These are phyloP conservation scores for Anolis apletophallus DNA, from an alignment of 2,797 vertebrate species.

Conservation along the genomic window DNA sequence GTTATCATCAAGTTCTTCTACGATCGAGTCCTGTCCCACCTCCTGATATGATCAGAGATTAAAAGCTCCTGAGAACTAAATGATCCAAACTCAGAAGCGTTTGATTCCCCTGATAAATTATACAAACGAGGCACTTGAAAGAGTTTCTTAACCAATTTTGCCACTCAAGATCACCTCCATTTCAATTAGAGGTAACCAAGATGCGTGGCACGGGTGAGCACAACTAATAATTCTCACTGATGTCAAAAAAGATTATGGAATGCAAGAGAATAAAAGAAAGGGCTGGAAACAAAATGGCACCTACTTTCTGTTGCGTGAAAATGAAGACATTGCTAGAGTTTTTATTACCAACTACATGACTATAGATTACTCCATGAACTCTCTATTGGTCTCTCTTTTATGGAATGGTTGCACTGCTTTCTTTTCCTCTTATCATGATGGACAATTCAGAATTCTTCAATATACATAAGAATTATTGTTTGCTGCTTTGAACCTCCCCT, in stretches of 20 bases:
- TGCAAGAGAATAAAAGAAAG: slow-evolving; percentile 59
- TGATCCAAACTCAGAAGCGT: slow-evolving; percentile 75
- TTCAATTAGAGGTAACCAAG: slow-evolving; percentile 78
- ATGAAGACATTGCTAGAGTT: slow-evolving; percentile 17
- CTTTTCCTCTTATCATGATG: too few relatives aligned
- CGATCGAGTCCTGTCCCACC: slow-evolving; percentile 75
- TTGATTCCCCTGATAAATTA: slow-evolving; percentile 77
- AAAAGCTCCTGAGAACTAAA: slow-evolving; percentile 74
- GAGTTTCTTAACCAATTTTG: slow-evolving; percentile 77
- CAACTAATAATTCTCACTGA: slow-evolving; percentile 74
- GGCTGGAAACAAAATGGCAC: slow-evolving; percentile 50
- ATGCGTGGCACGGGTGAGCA: slow-evolving; percentile 66
- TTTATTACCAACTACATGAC: background rate
- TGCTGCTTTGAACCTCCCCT: too few relatives aligned
- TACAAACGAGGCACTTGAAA: slow-evolving; percentile 74
- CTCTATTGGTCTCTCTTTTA: background rate
- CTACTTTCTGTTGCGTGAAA: slow-evolving; percentile 38
- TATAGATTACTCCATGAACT: background rate
- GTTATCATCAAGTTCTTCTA: slow-evolving; percentile 76
- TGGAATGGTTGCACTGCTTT: background rate
- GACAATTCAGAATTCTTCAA: too few relatives aligned
- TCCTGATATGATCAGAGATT: slow-evolving; percentile 75
- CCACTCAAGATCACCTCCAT: slow-evolving; percentile 68
- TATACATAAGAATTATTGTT: too few relatives aligned
- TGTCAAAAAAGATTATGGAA: slow-evolving; percentile 71